A percentile compares a stretch with the other conserved stretches of the same genome.
phyloP scores from a whole-genome alignment of 2,888 invertebrate species.

The Melolontha melolontha region DNA sequence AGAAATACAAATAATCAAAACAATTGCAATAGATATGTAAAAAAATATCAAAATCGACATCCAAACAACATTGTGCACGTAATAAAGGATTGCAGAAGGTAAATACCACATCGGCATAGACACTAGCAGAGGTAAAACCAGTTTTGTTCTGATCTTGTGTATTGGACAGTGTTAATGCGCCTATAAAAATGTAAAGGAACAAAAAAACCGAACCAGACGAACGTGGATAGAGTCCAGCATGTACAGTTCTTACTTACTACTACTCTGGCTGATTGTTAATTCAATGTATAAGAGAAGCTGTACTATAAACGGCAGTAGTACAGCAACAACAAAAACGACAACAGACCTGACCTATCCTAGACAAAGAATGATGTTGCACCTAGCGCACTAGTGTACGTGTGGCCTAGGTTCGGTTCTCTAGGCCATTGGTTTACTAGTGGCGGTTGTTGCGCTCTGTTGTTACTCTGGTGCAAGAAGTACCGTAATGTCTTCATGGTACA shows the following conservation, averaged over 20 bases:
- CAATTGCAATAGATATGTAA: too few species aligned
- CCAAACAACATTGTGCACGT: not conserved
- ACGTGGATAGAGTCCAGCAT: slow-evolving; percentile 6
- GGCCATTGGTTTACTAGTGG: slow-evolving; percentile 40
- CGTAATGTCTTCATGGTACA: slow-evolving; percentile 15
- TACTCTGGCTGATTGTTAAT: slow-evolving; percentile 14
- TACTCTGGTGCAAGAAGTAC: slow-evolving; percentile 7
- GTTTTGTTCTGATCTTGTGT: slow-evolving; percentile 17
- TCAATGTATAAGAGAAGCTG: slow-evolving; percentile 21
- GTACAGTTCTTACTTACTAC: not conserved
- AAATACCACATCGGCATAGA: slow-evolving; percentile 21
- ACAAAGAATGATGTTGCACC: slow-evolving; percentile 48
- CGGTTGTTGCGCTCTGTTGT: not conserved
- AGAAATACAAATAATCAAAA: too few species aligned
- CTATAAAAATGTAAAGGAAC: slow-evolving; percentile 25
- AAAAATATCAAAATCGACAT: too few species aligned
- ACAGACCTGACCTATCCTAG: slow-evolving; percentile 51
- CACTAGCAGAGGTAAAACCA: slow-evolving; percentile 28
- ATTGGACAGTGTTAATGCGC: slow-evolving; percentile 32
- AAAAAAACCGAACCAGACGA: slow-evolving; percentile 28
- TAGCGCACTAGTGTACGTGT: slow-evolving; percentile 38
- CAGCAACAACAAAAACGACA: slow-evolving; percentile 3
- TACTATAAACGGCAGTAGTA: too few species aligned
- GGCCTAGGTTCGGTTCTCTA: slow-evolving; percentile 38
- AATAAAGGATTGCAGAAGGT: slow-evolving; percentile 1